phyloP scores from a whole-genome alignment of 2,888 invertebrate genomes.

The Belgica antarctica region DNA sequence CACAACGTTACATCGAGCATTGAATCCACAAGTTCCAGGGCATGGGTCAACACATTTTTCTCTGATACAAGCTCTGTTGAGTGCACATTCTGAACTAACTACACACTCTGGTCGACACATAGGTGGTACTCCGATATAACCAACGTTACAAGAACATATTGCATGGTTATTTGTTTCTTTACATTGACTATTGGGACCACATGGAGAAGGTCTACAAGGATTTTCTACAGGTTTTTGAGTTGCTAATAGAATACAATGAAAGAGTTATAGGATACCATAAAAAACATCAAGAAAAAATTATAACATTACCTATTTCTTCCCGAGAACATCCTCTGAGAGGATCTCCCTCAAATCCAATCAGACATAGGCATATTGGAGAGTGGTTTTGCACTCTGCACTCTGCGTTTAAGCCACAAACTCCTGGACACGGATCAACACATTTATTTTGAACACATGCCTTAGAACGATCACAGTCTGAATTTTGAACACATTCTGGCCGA shows the following conservation, averaged over 20 bases:
- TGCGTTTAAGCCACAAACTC: constrained; percentile 73
- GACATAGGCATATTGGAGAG: constrained; percentile 73
- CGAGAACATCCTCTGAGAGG: constrained; percentile 64
- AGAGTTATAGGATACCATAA: background rate
- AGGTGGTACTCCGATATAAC: constrained; percentile 66
- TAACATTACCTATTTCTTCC: constrained; percentile 49
- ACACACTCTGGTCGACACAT: constrained; percentile 66
- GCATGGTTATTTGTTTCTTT: constrained; percentile 63
- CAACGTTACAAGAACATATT: constrained; percentile 62
- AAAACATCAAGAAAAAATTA: background rate
- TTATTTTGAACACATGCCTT: constrained; percentile 75
- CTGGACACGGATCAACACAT: constrained; percentile 75
- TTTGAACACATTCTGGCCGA: constrained; percentile 77
- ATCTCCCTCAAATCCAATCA: constrained; percentile 69
- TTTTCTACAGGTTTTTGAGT: constrained; percentile 49
- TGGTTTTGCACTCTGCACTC: constrained; percentile 74
- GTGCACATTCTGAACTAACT: constrained; percentile 65
- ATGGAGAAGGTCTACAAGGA: constrained; percentile 65
- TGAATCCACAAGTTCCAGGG: constrained; percentile 64
- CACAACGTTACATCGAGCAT: constrained; percentile 65
- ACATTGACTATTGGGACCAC: constrained; percentile 67
- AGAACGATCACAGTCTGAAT: constrained; percentile 69
- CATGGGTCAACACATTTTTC: constrained; percentile 68
- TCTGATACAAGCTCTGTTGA: constrained; percentile 62
- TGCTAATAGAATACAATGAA: constrained; percentile 46